Percentiles rank a stretch among this genome's conserved stretches.
phyloP scores from a whole-genome alignment of 2,888 invertebrate genomes.

The Drosophila mimica region DNA sequence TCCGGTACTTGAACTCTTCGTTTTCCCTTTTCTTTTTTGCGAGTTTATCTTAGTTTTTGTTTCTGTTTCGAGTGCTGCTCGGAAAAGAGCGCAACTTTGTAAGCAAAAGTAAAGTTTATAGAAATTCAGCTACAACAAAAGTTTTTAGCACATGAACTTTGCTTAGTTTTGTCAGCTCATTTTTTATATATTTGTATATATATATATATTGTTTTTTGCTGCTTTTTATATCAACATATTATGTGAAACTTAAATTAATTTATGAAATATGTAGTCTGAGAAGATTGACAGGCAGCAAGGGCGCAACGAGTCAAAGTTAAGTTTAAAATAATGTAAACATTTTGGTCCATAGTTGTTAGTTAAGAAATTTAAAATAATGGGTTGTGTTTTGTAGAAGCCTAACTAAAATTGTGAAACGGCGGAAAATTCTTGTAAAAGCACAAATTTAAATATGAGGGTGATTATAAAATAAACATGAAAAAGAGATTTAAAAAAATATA shows the following conservation, averaged over 20 bases:
- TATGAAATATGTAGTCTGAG: slow-evolving; percentile 58
- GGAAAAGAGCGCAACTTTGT: slow-evolving; percentile 55
- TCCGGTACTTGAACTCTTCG: slow-evolving; percentile 70
- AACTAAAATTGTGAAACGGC: neutral
- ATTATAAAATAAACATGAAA: neutral
- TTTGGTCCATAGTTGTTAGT: neutral
- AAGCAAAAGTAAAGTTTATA: slow-evolving; percentile 54
- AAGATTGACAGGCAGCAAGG: slow-evolving; percentile 57
- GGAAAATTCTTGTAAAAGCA: neutral
- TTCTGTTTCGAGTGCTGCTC: slow-evolving; percentile 30
- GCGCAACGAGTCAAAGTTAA: slow-evolving; percentile 9
- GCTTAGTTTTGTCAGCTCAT: slow-evolving; percentile 18
- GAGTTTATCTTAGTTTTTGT: slow-evolving; percentile 27
- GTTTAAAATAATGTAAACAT: neutral
- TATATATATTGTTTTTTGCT: slow-evolving; percentile 3
- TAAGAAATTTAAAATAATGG: neutral
- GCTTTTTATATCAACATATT: slow-evolving; percentile 54
- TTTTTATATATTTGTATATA: neutral
- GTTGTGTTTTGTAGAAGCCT: neutral
- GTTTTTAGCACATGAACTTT: slow-evolving; percentile 75
- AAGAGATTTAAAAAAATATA: neutral
- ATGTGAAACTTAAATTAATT: slow-evolving; percentile 77
- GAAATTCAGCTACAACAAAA: slow-evolving; percentile 63
- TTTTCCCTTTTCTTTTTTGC: slow-evolving; percentile 2
- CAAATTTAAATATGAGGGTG: neutral